Conservation (phyloP, 1,140 invertebrate species). For the Agrypnia vestita region DNA sequence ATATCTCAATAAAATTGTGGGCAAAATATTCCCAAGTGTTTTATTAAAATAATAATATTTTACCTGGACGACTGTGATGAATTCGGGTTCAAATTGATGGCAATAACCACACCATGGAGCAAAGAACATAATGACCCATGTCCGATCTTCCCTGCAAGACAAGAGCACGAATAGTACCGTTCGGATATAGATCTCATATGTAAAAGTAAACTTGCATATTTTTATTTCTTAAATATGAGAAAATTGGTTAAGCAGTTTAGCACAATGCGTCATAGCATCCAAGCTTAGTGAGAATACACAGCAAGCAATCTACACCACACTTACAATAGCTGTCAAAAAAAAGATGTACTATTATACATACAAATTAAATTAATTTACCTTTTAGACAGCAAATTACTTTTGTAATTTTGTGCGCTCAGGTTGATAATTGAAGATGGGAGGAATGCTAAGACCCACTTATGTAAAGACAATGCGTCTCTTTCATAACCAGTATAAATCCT, state of each 20-base stretch:
- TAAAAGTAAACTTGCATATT: too few species aligned
- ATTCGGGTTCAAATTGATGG: constrained; percentile 80
- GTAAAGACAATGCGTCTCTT: constrained; percentile 45
- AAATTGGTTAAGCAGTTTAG: too few species aligned
- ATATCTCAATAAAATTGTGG: background rate
- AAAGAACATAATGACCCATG: constrained; percentile 84
- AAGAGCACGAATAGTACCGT: constrained; percentile 21
- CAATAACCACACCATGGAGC: constrained; percentile 86
- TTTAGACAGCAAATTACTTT: constrained; percentile 53
- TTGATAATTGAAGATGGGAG: constrained; percentile 62
- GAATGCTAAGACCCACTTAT: constrained; percentile 58
- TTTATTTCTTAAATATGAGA: too few species aligned
- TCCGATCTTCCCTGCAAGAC: constrained; percentile 58
- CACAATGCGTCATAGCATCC: too few species aligned
- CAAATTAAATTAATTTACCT: constrained; percentile 41
- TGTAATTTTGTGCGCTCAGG: constrained; percentile 65
- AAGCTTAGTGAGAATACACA: too few species aligned
- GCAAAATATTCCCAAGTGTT: background rate
- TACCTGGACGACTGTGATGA: constrained; percentile 79
- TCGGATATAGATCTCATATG: too few species aligned
- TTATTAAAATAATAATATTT: constrained; percentile 34
- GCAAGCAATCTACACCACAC: too few species aligned
- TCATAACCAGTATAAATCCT: constrained; percentile 51
- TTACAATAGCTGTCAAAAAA: too few species aligned
- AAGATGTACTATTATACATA: too few species aligned